Percentiles rank a stretch among this genome's conserved stretches.
These are phyloP conservation scores for Axis porcinus DNA, from an alignment of 2,113 vertebrate genomes.

Conservation along the genomic window DNA sequence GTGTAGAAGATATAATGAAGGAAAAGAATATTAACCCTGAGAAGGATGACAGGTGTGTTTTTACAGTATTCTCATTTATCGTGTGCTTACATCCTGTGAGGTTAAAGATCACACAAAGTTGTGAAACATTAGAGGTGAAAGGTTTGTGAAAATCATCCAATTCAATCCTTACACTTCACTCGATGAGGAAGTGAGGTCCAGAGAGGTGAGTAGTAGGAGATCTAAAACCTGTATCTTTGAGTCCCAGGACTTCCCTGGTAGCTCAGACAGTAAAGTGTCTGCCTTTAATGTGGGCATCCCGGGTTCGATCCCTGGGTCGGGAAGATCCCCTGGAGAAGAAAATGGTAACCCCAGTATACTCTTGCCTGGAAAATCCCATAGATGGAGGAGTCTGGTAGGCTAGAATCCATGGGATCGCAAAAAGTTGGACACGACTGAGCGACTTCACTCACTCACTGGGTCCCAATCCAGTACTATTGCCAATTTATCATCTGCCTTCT, in stretches of 20 bases:
- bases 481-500: background rate
- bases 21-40: conserved; percentile 88
- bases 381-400: background rate
- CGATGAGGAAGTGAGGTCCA: background rate
- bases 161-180: background rate
- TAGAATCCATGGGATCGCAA: background rate
- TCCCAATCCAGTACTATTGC: background rate
- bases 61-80: background rate
- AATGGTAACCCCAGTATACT: background rate
- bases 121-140: background rate
- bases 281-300: background rate
- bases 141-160: background rate
- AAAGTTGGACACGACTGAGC: background rate
- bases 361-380: background rate
- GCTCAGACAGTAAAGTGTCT: background rate
- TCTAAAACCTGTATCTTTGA: background rate
- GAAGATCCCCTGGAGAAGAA: background rate
- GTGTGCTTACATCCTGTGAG: background rate
- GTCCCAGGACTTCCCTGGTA: background rate
- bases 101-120: background rate
- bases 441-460: background rate
- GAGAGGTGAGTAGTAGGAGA: background rate
- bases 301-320: background rate
- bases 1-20: conserved; percentile 86
- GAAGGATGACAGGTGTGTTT: conserved; percentile 85